Percentiles rank a stretch among this genome's conserved stretches.
phyloP scores from a whole-genome alignment of 2,113 vertebrate species.

The Donacobius atricapilla region DNA sequence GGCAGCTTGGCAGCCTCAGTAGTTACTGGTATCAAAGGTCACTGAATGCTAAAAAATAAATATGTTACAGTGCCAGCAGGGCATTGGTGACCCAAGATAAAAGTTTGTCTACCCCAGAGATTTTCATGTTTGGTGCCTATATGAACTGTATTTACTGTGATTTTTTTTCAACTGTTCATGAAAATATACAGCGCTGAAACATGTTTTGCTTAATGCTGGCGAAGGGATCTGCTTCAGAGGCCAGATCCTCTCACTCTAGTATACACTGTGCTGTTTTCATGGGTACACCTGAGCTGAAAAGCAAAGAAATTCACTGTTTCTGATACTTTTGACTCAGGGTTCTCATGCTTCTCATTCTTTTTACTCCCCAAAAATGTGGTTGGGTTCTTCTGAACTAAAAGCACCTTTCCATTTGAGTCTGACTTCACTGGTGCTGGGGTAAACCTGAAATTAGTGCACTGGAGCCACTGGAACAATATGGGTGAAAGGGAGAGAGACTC shows the following conservation, averaged over 20 bases:
- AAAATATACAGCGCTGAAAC: neutral
- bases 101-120: neutral
- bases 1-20: constrained; percentile 12
- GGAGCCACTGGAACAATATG: neutral
- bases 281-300: neutral
- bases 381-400: neutral
- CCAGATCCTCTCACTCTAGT: neutral
- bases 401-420: neutral
- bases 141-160: neutral
- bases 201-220: neutral
- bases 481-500: neutral
- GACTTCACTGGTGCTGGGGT: neutral
- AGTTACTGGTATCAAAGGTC: constrained; percentile 48
- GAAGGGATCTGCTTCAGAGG: neutral
- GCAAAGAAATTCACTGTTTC: neutral
- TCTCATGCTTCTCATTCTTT: neutral
- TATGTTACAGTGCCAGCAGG: constrained; percentile 22
- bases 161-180: neutral
- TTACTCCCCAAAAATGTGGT: neutral
- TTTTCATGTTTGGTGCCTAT: neutral
- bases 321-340: neutral
- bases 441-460: neutral
- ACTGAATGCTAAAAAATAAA: constrained; percentile 48
- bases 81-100: neutral
- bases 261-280: neutral